A percentile compares a stretch with the other conserved stretches of the same genome.
These are phyloP conservation scores for Sebastolobus altivelis DNA, from an alignment of 2,797 vertebrate species.

Conservation along the genomic window DNA sequence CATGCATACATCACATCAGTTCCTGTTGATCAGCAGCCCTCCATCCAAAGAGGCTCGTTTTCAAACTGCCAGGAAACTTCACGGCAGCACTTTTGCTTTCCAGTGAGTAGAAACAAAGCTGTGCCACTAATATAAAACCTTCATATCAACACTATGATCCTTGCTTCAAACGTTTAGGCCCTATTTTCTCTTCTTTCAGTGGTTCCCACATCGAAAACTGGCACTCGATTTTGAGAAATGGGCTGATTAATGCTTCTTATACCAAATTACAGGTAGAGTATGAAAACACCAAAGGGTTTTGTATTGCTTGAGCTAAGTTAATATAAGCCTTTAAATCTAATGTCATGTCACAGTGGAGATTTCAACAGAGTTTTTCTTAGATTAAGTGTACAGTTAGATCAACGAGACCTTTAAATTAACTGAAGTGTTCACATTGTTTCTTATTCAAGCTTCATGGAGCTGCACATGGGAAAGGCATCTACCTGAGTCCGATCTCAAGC, in stretches of 20 bases:
- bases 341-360: background rate
- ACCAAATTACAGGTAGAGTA: conserved; percentile 95
- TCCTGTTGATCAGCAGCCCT: conserved; percentile 97
- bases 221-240: conserved; percentile 97
- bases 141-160: background rate
- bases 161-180: background rate
- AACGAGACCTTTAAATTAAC: background rate
- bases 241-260: conserved; percentile 95
- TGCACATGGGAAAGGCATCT: conserved; percentile 98
- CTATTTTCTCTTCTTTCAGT: conserved; percentile 50
- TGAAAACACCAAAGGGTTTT: background rate
- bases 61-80: conserved; percentile 93
- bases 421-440: conserved; percentile 56
- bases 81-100: conserved; percentile 98
- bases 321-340: background rate
- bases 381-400: background rate
- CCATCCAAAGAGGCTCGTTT: conserved; percentile 95
- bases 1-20: conserved; percentile 99
- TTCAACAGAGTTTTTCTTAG: background rate
- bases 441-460: conserved; percentile 94
- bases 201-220: conserved; percentile 96
- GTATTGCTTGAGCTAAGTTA: background rate
- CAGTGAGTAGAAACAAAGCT: conserved; percentile 87
- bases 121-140: background rate
- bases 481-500: conserved; percentile 97